Conservation (phyloP, 2,797 vertebrate species). For the Hozukius guyotensis region DNA sequence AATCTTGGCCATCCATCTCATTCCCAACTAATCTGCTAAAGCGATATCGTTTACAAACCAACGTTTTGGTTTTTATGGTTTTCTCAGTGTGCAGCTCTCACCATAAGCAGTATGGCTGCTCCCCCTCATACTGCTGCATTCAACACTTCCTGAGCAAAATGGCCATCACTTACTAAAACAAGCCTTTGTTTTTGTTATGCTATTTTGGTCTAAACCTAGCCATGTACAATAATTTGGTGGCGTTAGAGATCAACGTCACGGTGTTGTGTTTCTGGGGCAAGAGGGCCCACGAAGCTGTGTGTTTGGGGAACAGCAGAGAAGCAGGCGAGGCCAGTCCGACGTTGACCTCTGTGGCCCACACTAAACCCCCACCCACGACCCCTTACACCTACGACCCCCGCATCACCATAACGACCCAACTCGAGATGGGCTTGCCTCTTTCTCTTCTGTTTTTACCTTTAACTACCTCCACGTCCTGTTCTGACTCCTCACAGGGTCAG, state of each 20-base stretch:
- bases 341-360: constrained; percentile 45
- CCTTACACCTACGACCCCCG: constrained; percentile 9
- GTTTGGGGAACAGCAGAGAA: constrained; percentile 69
- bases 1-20: constrained; percentile 54
- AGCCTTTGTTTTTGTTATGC: constrained; percentile 68
- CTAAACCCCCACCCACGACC: constrained; percentile 28
- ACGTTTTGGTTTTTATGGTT: constrained; percentile 60
- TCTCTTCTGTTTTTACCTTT: constrained; percentile 53
- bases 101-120: constrained; percentile 74
- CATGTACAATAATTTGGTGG: constrained; percentile 23
- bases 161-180: constrained; percentile 66
- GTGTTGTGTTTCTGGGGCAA: constrained; percentile 75
- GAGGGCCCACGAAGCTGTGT: constrained; percentile 77
- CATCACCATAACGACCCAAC: constrained; percentile 42
- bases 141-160: constrained; percentile 68
- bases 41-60: constrained; percentile 70
- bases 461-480: constrained; percentile 15
- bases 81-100: constrained; percentile 59
- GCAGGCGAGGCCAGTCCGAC: constrained; percentile 57
- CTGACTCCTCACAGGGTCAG: not conserved
- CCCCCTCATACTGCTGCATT: constrained; percentile 79
- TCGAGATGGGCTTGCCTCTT: constrained; percentile 63
- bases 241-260: constrained; percentile 39
- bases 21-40: constrained; percentile 74
- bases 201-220: constrained; percentile 49